Base-by-base conservation (phyloP, 2,888 invertebrate genomes). In the Dynastes tityus region DNA sequence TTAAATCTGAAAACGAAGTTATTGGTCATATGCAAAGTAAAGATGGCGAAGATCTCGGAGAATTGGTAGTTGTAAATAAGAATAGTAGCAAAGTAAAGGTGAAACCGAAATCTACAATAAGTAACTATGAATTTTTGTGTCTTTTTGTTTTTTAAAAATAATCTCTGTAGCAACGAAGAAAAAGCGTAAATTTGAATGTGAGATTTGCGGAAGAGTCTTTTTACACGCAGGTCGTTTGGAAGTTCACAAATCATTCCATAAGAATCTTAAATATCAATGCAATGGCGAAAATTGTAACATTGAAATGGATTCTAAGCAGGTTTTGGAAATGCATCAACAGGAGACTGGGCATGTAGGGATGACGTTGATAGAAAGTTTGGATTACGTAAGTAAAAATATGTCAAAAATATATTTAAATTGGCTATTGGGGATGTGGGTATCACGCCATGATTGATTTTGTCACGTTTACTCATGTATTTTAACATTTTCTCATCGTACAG, bases 11-110 rank as follows among this genome's bases (percentile, higher is more conserved):
- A 32, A 84, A 86, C 67, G 91, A 93, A 87, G 89, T 94, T 40
- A 94, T 94, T 80, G 94, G 94, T 0, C 93, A 93, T 83, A 87
- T 94, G 80, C 93, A 93, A 87, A 90, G 91, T 29, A 90, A 92
- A 1, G 90, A 91, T 81, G 92, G 92, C 2, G 89, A 90, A 83
- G 89, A 91, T 86, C 85, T 91, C 71, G 94, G 93, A 0, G 93
- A 94, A 85, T 88, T 93, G 0, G 91, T 94, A 9, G 90, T 93
- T 16, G 90, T 93, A 2, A 91, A 91, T 80, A 90, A 90, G 82
- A 81, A 49, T 76, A 77, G 81, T n/a, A 81, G 81, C 70, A 80
- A 82, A 80, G 61, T 80, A 4, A 76, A 81, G 68, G 79, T 80
- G 65, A 80, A 76, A 51, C 67, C 81, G 37, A 83, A 82, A 80